These are phyloP conservation scores for Electrophaes corylata DNA, from an alignment of 2,888 invertebrate genomes.

Conservation along the genomic window DNA sequence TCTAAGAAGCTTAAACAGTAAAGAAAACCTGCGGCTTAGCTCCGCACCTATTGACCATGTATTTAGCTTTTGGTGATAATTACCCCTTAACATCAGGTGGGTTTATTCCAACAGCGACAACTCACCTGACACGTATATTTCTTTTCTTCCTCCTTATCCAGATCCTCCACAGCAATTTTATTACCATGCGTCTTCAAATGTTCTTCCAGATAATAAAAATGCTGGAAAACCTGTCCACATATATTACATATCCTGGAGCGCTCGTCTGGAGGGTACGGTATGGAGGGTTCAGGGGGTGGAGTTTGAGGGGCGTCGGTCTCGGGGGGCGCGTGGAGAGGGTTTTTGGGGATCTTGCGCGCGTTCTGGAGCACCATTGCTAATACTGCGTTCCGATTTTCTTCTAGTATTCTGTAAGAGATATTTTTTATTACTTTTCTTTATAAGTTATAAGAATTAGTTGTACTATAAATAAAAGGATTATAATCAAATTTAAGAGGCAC, in stretches of 20 bases:
- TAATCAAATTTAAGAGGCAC: too few relatives aligned
- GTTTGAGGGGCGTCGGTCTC: neutral
- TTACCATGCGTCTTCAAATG: conserved; percentile 74
- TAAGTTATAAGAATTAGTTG: too few relatives aligned
- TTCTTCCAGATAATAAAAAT: conserved; percentile 75
- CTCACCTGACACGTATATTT: conserved; percentile 65
- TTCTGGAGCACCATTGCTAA: conserved; percentile 77
- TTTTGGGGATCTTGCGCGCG: conserved; percentile 68
- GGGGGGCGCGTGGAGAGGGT: conserved; percentile 41
- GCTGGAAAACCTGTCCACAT: conserved; percentile 75
- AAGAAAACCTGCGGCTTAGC: too few relatives aligned
- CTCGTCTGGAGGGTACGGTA: conserved; percentile 50
- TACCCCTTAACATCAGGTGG: too few relatives aligned
- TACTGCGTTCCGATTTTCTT: conserved; percentile 70
- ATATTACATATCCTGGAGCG: conserved; percentile 74
- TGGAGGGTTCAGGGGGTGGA: neutral
- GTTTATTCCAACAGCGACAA: neutral
- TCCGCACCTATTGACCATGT: too few relatives aligned
- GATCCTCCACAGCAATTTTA: conserved; percentile 63
- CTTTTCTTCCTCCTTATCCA: conserved; percentile 59
- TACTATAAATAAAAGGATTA: too few relatives aligned
- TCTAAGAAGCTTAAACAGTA: too few relatives aligned
- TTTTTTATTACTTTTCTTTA: neutral
- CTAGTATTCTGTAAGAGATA: conserved; percentile 58
- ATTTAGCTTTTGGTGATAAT: too few relatives aligned